phyloP scores from a whole-genome alignment of 1,140 invertebrate genomes.

The Heliconius hewitsoni region DNA sequence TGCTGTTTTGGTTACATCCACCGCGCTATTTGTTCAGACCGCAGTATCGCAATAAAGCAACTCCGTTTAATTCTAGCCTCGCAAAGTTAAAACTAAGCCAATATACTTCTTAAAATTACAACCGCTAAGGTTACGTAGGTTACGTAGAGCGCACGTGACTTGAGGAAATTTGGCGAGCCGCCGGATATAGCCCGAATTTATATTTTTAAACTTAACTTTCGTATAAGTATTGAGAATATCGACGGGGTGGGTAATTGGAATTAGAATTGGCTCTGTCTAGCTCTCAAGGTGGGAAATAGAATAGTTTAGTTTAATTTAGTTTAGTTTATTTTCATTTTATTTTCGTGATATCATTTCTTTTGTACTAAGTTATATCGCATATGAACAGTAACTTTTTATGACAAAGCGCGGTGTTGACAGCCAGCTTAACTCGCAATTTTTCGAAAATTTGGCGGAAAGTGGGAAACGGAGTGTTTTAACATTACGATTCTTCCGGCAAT shows the following conservation, averaged over 20 bases:
- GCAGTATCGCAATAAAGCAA: slow-evolving; percentile 57
- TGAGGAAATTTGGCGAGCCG: slow-evolving; percentile 54
- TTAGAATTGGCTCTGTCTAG: background rate
- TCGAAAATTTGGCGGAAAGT: too few relatives aligned
- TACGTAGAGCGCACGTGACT: slow-evolving; percentile 53
- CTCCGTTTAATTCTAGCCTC: slow-evolving; percentile 57
- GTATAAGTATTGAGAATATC: slow-evolving; percentile 10
- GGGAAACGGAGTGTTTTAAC: too few relatives aligned
- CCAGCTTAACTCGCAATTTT: too few relatives aligned
- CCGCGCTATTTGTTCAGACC: slow-evolving; percentile 48
- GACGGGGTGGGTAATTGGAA: background rate
- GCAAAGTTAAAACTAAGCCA: slow-evolving; percentile 68
- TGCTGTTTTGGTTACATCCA: slow-evolving; percentile 35
- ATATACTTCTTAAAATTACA: slow-evolving; percentile 72
- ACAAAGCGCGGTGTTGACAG: too few relatives aligned
- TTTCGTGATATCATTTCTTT: too few relatives aligned
- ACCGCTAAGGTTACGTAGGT: slow-evolving; percentile 54
- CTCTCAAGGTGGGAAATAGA: background rate
- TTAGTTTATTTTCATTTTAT: too few relatives aligned
- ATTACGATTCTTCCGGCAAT: too few relatives aligned
- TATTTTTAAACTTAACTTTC: slow-evolving; percentile 48
- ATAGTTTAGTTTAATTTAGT: too few relatives aligned
- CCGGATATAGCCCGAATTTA: slow-evolving; percentile 42
- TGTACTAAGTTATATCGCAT: too few relatives aligned
- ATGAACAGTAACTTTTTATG: too few relatives aligned